Base-by-base conservation (phyloP, 2,888 invertebrate species). In the Phyllotreta striolata region DNA sequence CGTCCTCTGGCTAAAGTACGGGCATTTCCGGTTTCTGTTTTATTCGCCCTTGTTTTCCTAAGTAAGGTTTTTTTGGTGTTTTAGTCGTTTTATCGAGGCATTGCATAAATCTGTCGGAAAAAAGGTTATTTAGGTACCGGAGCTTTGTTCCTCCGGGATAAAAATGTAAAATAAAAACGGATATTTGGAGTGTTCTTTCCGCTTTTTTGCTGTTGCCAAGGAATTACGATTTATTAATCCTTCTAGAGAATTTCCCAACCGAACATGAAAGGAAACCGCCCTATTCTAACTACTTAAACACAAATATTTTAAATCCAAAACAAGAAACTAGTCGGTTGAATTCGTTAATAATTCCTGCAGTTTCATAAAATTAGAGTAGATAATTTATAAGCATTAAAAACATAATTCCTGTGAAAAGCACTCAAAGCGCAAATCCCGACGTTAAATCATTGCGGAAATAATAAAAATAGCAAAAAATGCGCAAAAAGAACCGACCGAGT, bases 21-120 rank as follows among this genome's bases (percentile, higher is more conserved):
- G 74, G 74, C 73, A 74, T 75, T 75, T 76, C 76, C 75, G 74
- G 74, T 66, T 67, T 63, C 72, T 70, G 64, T 67, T 71, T 70
- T 70, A 70, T 69, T 71, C 70, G 69, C 68, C 68, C 57, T 52
- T 69, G 70, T 63, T 70, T 66, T 70, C 61, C 65, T 64, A 64
- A 67, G 68, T 60, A 66, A 64, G 56, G 57, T 62, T 65, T 62
- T n/a, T 58, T 62, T 57, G 39, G 61, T 55, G 63, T 62, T 59
- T 66, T 63, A 62, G 59, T 54, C 55, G 54, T 58, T 64, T 62
- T 66, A 62, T 62, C 62, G 37, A 54, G 51, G 62, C 57, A 58
- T 58, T 43, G 55, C 54, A 55, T 65, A 62, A 65, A 62, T 62
- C 65, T 65, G 52, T 39, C 64, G 47, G 57, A 44, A 54, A 52